Evolutionary conservation across 2,113 vertebrate genomes (phyloP).

Genomic region (Hypanus sabinus): DNA sequence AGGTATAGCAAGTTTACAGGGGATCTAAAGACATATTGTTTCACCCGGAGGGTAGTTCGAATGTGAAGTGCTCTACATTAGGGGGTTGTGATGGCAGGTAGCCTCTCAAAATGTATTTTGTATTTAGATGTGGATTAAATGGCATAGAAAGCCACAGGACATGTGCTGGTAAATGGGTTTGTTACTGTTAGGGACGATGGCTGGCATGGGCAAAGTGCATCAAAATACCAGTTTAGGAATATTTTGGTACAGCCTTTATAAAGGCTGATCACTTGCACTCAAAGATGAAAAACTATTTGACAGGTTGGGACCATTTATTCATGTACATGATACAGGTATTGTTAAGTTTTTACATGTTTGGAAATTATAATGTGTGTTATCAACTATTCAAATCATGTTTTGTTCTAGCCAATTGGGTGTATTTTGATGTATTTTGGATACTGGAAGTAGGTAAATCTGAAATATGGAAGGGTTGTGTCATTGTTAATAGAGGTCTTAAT

Average conservation of each 20-base stretch:
- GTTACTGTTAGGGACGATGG: not conserved
- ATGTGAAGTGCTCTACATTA: not conserved
- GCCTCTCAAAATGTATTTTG: not conserved
- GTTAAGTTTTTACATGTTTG: too few relatives aligned
- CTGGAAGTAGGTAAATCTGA: too few relatives aligned
- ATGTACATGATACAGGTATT: too few relatives aligned
- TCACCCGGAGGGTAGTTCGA: not conserved
- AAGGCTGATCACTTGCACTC: too few relatives aligned
- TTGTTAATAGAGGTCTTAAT: not conserved
- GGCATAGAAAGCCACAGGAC: not conserved
- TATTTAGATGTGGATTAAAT: too few relatives aligned
- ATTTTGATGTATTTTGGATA: too few relatives aligned
- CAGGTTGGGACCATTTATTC: too few relatives aligned
- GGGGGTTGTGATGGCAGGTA: not conserved
- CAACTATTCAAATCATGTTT: too few relatives aligned
- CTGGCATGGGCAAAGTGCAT: not conserved
- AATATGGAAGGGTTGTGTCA: not conserved
- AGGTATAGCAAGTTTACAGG: not conserved
- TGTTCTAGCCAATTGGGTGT: too few relatives aligned
- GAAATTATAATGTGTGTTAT: too few relatives aligned
- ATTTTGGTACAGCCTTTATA: too few relatives aligned
- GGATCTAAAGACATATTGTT: not conserved
- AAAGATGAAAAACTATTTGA: too few relatives aligned
- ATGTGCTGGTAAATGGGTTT: not conserved
- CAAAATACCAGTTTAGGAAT: not conserved